A percentile compares a stretch with the other conserved stretches of the same genome.
These are phyloP conservation scores for Pampus argenteus DNA, from an alignment of 2,797 vertebrate species.

Conservation along the genomic window DNA sequence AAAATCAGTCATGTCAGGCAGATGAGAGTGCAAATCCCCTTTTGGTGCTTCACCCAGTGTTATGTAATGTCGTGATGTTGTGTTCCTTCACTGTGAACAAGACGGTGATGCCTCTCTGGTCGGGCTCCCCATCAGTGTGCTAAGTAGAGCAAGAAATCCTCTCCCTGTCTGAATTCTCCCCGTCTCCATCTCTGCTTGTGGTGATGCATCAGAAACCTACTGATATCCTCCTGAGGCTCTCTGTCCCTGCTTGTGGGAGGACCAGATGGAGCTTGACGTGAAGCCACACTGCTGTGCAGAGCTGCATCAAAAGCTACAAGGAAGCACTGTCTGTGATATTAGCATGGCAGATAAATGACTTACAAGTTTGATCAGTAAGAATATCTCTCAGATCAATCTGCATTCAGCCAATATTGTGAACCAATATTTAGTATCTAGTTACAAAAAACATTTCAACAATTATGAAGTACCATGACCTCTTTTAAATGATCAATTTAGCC, in stretches of 20 bases:
- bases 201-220: slow-evolving; percentile 52
- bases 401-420: slow-evolving; percentile 2
- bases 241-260: slow-evolving; percentile 63
- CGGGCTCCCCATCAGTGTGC: slow-evolving; percentile 47
- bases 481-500: not conserved
- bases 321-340: slow-evolving; percentile 22
- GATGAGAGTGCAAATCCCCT: slow-evolving; percentile 42
- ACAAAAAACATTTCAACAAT: not conserved
- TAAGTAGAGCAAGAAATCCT: slow-evolving; percentile 73
- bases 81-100: slow-evolving; percentile 45
- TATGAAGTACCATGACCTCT: slow-evolving; percentile 5
- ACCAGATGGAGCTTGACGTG: slow-evolving; percentile 69
- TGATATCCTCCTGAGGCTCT: slow-evolving; percentile 50
- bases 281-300: slow-evolving; percentile 42
- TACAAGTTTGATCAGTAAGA: slow-evolving; percentile 24
- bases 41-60: slow-evolving; percentile 48
- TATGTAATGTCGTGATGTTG: slow-evolving; percentile 59
- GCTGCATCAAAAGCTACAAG: slow-evolving; percentile 44
- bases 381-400: slow-evolving; percentile 17
- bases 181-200: slow-evolving; percentile 27
- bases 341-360: slow-evolving; percentile 8
- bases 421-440: not conserved
- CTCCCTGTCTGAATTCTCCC: slow-evolving; percentile 37
- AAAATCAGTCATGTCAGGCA: slow-evolving; percentile 38
- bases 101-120: slow-evolving; percentile 52